These are phyloP conservation scores for Dufourea novaeangliae DNA, from an alignment of 1,140 invertebrate species.

Conservation along the genomic window DNA sequence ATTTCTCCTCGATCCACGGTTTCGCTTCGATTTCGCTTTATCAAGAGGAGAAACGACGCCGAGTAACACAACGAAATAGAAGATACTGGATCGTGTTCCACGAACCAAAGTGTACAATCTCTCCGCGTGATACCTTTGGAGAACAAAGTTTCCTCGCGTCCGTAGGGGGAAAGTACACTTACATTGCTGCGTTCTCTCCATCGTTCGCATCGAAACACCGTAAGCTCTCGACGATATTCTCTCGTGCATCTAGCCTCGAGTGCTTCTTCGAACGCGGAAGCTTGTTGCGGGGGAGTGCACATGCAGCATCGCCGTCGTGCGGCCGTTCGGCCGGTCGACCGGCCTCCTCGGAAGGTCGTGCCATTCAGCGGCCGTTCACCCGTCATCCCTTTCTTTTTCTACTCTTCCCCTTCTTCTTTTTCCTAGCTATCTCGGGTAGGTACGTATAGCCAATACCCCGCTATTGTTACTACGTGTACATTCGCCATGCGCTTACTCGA, in stretches of 20 bases:
- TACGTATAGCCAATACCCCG: constrained; percentile 35
- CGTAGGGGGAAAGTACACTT: constrained; percentile 9
- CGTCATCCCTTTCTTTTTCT: constrained; percentile 61
- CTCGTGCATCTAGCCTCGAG: constrained; percentile 32
- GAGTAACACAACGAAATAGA: not conserved
- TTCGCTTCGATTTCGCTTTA: constrained; percentile 12
- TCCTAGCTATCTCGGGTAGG: constrained; percentile 33
- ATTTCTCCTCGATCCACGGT: constrained; percentile 4
- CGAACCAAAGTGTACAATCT: not conserved
- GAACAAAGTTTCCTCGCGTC: not conserved
- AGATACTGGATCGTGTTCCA: not conserved
- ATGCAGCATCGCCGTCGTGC: constrained; percentile 36
- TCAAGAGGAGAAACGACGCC: not conserved
- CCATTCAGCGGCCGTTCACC: constrained; percentile 65
- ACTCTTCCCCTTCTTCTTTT: constrained; percentile 45
- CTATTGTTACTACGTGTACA: constrained; percentile 33
- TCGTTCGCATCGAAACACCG: constrained; percentile 26
- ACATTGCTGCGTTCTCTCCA: not conserved
- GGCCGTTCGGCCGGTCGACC: constrained; percentile 30
- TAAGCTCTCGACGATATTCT: constrained; percentile 13
- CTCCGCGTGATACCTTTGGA: not conserved
- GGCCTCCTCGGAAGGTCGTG: constrained; percentile 63
- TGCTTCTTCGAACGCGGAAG: constrained; percentile 53
- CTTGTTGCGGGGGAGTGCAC: constrained; percentile 54
- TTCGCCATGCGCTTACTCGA: not conserved